Evolutionary conservation across 2,797 vertebrate species (phyloP), one percentile per base, ranked within the genome.

Genomic region (Acrossocheilus fasciatus): DNA sequence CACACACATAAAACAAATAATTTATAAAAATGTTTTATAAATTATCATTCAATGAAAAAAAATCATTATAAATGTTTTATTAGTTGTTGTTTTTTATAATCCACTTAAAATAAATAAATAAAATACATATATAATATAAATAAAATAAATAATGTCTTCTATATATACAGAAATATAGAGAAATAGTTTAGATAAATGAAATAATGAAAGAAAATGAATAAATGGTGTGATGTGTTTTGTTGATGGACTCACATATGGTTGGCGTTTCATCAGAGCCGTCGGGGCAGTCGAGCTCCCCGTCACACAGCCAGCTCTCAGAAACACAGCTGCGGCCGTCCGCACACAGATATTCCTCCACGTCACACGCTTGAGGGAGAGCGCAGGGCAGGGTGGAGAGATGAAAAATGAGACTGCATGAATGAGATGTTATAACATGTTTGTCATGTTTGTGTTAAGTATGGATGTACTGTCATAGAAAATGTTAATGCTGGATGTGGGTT

Each of bases 261-360:
- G 94, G 90, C 79, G 94, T 91, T 87, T 97, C 96, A 85, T 97
- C 96, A 26, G 96, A 97, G 89, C 91, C 95, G 82, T 96, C 96
- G 0, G 96, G 95, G 87, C 96, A 97, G 86, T 97, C 95, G 2
- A 95, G 93, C 90, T 97, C 96, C 84, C 96, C 96, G 47, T 97
- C 96, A 92, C 96, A 97, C 78, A 97, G 94, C 96, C 96, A 96
- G 89, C 89, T 95, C 87, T 93, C 93, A 90, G 96, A 96, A 82
- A 97, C 89, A 88, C 96, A 97, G 86, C 95, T 96, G 91, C 88
- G 73, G 0, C 88, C 62, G 90, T 97, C 95, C 17, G 73, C 93
- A 92, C 96, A 97, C 89, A 95, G 94, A 95, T 96, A 96, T 89
- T 97, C 96, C 87, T 95, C 95, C 75, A 91, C 83, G 81, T 96